Evolutionary conservation across 2,888 invertebrate species (phyloP).

Genomic region (Beris chalybata): DNA sequence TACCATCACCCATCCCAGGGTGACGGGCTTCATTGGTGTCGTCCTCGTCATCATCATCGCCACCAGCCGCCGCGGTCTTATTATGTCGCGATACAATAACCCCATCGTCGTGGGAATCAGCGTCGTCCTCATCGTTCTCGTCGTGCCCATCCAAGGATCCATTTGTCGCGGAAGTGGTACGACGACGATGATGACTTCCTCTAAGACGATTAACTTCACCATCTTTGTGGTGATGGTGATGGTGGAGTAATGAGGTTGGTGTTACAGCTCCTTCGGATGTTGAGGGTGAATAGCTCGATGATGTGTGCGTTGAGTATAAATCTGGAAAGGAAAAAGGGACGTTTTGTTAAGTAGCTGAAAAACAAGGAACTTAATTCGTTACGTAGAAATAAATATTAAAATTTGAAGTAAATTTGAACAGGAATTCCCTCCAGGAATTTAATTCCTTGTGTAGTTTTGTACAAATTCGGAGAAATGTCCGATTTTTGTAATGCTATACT

Average conservation of each 20-base stretch:
- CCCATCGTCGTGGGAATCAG: constrained; percentile 30
- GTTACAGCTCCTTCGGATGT: constrained; percentile 56
- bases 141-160: constrained; percentile 26
- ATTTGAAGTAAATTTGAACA: too few relatives aligned
- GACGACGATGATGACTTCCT: constrained; percentile 40
- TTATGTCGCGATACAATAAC: constrained; percentile 37
- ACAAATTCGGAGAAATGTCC: too few relatives aligned
- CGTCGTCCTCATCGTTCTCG: constrained; percentile 24
- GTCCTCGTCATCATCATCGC: constrained; percentile 16
- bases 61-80: constrained; percentile 35
- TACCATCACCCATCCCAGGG: constrained; percentile 10
- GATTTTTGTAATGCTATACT: too few relatives aligned
- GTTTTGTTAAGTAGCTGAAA: too few relatives aligned
- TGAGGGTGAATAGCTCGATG: constrained; percentile 56
- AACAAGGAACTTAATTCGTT: too few relatives aligned
- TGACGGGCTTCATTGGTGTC: constrained; percentile 21
- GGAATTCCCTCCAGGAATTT: too few relatives aligned
- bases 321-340: constrained; percentile 45
- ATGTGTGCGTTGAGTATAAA: constrained; percentile 57
- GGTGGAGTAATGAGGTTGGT: constrained; percentile 51
- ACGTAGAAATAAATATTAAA: too few relatives aligned
- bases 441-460: too few relatives aligned
- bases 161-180: constrained; percentile 33
- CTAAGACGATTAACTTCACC: constrained; percentile 42
- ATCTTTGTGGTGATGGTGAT: constrained; percentile 40